Evolutionary conservation across 2,888 invertebrate species (phyloP).

Genomic region (Rambutsinella grinnellia): DNA sequence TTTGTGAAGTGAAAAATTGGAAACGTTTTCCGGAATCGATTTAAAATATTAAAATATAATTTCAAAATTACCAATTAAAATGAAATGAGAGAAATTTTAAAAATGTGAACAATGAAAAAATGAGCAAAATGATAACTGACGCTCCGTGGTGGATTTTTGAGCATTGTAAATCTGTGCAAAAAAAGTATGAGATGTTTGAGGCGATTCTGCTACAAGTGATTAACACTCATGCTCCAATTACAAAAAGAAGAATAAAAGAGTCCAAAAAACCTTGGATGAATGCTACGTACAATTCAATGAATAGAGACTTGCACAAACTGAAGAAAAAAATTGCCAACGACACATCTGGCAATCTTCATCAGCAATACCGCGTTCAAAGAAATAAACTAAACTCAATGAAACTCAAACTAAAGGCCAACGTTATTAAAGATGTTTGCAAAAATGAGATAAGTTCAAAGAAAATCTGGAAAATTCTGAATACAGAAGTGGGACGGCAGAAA

Average conservation of each 20-base stretch:
- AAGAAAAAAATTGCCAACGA: no score
- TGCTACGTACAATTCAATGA: background rate
- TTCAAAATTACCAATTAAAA: no score
- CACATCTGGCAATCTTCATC: no score
- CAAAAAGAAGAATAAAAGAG: background rate
- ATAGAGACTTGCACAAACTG: no score
- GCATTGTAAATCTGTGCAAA: background rate
- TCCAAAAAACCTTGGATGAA: background rate
- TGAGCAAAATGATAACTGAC: background rate
- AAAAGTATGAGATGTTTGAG: slow-evolving; percentile 7
- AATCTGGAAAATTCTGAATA: slow-evolving; percentile 1
- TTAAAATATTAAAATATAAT: no score
- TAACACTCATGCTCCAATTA: background rate
- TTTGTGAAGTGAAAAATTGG: no score
- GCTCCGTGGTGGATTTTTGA: slow-evolving; percentile 13
- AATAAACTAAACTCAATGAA: no score
- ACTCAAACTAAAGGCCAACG: no score
- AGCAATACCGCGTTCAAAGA: no score
- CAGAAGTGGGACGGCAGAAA: background rate
- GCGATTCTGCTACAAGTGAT: background rate
- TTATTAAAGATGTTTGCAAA: no score
- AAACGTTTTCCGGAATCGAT: no score
- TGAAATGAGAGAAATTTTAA: slow-evolving; percentile 11
- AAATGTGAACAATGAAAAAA: background rate
- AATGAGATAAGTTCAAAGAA: no score